Conservation (phyloP, 2,113 vertebrate species). For the Alaudala cheleensis region DNA sequence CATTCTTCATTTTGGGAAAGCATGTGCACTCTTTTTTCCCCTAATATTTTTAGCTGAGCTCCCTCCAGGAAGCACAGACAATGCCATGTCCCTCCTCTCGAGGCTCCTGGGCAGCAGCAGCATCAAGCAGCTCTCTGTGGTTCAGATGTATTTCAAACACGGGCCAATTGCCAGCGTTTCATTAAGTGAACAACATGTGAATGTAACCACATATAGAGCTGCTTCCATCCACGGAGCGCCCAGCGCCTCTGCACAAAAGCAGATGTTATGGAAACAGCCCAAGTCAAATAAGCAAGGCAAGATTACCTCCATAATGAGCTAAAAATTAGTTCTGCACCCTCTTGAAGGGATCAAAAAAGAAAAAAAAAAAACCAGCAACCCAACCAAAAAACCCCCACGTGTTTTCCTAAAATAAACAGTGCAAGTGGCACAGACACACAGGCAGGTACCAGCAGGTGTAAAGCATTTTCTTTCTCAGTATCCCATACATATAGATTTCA, state of each 20-base stretch:
- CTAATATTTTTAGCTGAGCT: neutral
- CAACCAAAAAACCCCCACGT: neutral
- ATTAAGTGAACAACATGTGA: slow-evolving; percentile 68
- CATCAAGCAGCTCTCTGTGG: slow-evolving; percentile 14
- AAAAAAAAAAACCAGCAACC: neutral
- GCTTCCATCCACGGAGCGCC: slow-evolving; percentile 22
- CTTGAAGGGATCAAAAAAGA: slow-evolving; percentile 9
- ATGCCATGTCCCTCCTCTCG: neutral
- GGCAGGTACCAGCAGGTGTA: slow-evolving; percentile 43
- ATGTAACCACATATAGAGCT: slow-evolving; percentile 50
- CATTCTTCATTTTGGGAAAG: neutral
- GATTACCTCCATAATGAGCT: slow-evolving; percentile 68
- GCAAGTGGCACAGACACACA: neutral
- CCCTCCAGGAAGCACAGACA: neutral
- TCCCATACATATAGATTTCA: neutral
- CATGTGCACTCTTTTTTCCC: neutral
- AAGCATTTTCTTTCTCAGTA: neutral
- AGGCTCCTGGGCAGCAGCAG: slow-evolving; percentile 52
- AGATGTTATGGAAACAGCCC: slow-evolving; percentile 66
- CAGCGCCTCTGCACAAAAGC: slow-evolving; percentile 46
- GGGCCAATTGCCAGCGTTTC: slow-evolving; percentile 59
- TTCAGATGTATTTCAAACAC: slow-evolving; percentile 51
- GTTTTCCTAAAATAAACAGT: slow-evolving; percentile 17
- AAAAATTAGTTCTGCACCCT: slow-evolving; percentile 62
- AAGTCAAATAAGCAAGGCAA: slow-evolving; percentile 67